Evolutionary conservation across 1,140 invertebrate species (phyloP), one percentile per base, ranked within the genome.

Genomic region (Dinoponera quadriceps): DNA sequence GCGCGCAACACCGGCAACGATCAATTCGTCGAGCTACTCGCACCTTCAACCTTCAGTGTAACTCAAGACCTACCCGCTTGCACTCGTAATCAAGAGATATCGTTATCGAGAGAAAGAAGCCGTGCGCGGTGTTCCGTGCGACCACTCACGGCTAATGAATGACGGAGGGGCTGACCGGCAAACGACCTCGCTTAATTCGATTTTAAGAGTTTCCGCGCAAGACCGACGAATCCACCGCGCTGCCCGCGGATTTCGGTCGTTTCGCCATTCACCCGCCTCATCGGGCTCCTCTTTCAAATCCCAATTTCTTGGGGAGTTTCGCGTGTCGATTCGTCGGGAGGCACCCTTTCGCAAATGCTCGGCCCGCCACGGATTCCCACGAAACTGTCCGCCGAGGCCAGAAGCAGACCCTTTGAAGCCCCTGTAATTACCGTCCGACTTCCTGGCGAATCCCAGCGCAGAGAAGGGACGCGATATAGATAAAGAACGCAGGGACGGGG

Each of bases 381-480:
- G 86, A 77, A 87, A 73, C 85, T 88, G 83, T 85, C 86, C 75
- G 86, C 55, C 77, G 75, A 85, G 84, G 71, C 82, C 85, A 88
- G 75, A 85, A 85, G 72, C 77, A 88, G 86, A 88, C 65, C 86
- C 86, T 88, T 88, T 88, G 86, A 88, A 88, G 83, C 77, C 77
- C 77, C 83, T 85, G 83, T 88, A 88, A 88, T 88, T 88, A 88
- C 83, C 81, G 82, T 81, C 84, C 77, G 77, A 88, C 87, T 88
- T 88, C 59, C 86, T 88, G 86, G 83, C 83, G 78, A 85, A 78
- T 59, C 65, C 44, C 65, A 27, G 25, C 44, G n/a, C 38, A 66
- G 63, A 75, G 69, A 73, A 55, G 74, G 62, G 69, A 84, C 75
- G 60, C 54, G 48, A 73, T 78, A 87, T 78, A 69, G 72, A 86